phyloP scores from a whole-genome alignment of 2,888 invertebrate species.

The Celastrina argiolus region DNA sequence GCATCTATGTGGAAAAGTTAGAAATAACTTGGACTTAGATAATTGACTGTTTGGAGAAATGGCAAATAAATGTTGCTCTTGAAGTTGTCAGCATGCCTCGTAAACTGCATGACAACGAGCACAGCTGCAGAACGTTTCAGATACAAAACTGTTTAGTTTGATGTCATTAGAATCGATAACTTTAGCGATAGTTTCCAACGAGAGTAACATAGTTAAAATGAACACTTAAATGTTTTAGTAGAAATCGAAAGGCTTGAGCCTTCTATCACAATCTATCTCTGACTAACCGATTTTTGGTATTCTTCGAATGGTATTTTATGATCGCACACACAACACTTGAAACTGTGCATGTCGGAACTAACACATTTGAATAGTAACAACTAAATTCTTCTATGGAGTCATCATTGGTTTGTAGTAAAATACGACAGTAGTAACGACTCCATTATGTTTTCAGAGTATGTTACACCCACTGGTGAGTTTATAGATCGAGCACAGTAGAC shows the following conservation, averaged over 20 bases:
- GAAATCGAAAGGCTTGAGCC: neutral
- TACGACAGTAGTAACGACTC: conserved; percentile 71
- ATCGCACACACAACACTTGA: conserved; percentile 17
- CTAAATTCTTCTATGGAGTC: conserved; percentile 70
- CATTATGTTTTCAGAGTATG: conserved; percentile 78
- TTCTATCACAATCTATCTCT: neutral
- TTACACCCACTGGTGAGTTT: conserved; percentile 77
- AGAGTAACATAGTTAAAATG: neutral
- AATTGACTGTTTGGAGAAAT: conserved; percentile 33
- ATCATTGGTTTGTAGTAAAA: conserved; percentile 60
- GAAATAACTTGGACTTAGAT: conserved; percentile 20
- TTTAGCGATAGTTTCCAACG: neutral
- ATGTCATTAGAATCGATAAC: conserved; percentile 20
- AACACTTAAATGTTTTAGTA: neutral
- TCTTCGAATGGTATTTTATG: conserved; percentile 11
- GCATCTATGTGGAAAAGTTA: conserved; percentile 18
- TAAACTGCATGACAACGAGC: conserved; percentile 63
- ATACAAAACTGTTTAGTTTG: conserved; percentile 18
- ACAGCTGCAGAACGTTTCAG: conserved; percentile 33
- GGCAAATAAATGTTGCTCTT: conserved; percentile 48
- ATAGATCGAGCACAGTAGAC: conserved; percentile 63
- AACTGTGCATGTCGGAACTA: conserved; percentile 20
- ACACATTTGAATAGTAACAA: conserved; percentile 39
- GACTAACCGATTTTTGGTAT: conserved; percentile 6
- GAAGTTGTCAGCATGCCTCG: conserved; percentile 66